phyloP scores from a whole-genome alignment of 1,140 invertebrate species.

The Drosophila pruinosa region DNA sequence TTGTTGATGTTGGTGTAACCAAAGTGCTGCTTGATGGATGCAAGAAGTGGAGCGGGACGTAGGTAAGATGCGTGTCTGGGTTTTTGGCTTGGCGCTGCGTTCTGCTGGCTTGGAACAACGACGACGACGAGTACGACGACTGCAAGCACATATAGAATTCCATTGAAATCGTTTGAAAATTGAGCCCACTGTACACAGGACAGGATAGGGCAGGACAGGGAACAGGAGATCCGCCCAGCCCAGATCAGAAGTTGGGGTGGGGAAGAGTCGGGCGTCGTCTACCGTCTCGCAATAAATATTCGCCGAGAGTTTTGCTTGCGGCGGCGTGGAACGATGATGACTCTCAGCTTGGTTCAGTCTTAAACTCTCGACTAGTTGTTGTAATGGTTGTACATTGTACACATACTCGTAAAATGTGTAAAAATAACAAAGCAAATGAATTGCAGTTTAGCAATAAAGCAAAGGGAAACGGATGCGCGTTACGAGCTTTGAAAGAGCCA shows the following conservation, averaged over 20 bases:
- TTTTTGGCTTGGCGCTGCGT: slow-evolving; percentile 43
- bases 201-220: background rate
- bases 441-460: slow-evolving; percentile 56
- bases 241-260: background rate
- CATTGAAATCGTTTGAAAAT: slow-evolving; percentile 79
- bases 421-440: slow-evolving; percentile 77
- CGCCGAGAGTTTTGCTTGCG: slow-evolving; percentile 41
- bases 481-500: slow-evolving; percentile 46
- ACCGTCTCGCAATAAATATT: slow-evolving; percentile 72
- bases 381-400: slow-evolving; percentile 46
- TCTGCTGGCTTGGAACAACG: slow-evolving; percentile 11
- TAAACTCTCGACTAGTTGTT: slow-evolving; percentile 2
- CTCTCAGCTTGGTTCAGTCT: slow-evolving; percentile 26
- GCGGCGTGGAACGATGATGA: slow-evolving; percentile 46
- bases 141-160: slow-evolving; percentile 54
- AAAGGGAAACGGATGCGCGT: slow-evolving; percentile 60
- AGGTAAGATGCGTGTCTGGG: slow-evolving; percentile 52
- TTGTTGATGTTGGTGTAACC: slow-evolving; percentile 40
- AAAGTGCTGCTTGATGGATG: slow-evolving; percentile 25
- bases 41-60: background rate
- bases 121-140: background rate
- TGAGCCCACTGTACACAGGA: slow-evolving; percentile 53
- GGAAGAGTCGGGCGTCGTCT: slow-evolving; percentile 50
- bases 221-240: background rate
- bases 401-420: slow-evolving; percentile 66